Conservation (phyloP, 1,140 invertebrate species). For the Epicauta chinensis region DNA sequence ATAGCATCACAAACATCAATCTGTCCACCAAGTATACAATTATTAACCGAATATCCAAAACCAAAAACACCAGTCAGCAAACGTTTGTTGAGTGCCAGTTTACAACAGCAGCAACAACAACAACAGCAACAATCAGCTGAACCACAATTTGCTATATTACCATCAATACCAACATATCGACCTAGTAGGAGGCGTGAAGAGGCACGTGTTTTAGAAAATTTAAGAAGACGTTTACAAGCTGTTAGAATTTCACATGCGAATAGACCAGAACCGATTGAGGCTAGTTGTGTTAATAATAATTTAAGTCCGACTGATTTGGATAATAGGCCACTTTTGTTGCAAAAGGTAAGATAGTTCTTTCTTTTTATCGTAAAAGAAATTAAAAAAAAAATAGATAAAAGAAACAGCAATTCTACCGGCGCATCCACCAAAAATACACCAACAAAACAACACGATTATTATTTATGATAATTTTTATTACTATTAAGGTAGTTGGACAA, state of each 20-base stretch:
- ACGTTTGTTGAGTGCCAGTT: conserved; percentile 27
- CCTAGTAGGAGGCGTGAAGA: conserved; percentile 41
- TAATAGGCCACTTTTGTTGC: conserved; percentile 40
- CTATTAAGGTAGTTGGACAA: too few relatives aligned
- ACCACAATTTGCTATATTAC: conserved; percentile 36
- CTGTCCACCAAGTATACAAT: conserved; percentile 31
- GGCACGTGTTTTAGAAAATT: conserved; percentile 40
- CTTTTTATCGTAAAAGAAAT: too few relatives aligned
- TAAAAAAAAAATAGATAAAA: too few relatives aligned
- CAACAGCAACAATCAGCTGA: conserved; percentile 21
- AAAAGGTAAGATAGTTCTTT: conserved; percentile 35
- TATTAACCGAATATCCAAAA: conserved; percentile 29
- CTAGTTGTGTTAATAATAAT: conserved; percentile 31
- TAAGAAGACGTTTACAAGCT: conserved; percentile 38
- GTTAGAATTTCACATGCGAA: conserved; percentile 36
- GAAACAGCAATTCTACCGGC: too few relatives aligned
- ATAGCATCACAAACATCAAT: conserved; percentile 40
- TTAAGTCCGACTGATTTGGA: conserved; percentile 34
- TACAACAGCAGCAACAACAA: conserved; percentile 18
- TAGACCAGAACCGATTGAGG: conserved; percentile 30
- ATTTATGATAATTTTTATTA: too few relatives aligned
- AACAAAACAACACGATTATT: too few relatives aligned
- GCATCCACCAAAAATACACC: too few relatives aligned
- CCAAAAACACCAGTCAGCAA: conserved; percentile 33
- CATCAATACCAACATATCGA: conserved; percentile 33